Evolutionary conservation across 2,797 vertebrate genomes (phyloP), one percentile per base, ranked within the genome.

Genomic region (Sebastiscus tertius): DNA sequence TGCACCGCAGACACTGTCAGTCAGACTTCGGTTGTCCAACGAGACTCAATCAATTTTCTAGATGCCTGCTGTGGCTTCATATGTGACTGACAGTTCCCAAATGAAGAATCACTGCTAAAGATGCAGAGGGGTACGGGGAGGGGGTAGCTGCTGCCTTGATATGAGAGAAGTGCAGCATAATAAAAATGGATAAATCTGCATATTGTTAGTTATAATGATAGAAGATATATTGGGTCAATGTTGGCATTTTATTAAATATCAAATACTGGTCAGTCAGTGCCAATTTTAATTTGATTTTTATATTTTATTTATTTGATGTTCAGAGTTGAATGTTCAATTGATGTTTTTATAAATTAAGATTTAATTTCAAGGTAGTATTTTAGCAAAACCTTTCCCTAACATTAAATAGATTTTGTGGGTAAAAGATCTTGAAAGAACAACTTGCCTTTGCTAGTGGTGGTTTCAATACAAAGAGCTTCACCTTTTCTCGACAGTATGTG

Each of bases 11-110:
- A 84, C 75, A 5, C 69, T 58, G 81, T 75, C 81, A 81, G 49
- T 85, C 77, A 81, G 75, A 66, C 81, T 62, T 77, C 6, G 55
- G 77, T 12, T 52, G 71, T 85, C 70, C 74, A 71, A 77, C 52
- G 7, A n/a, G 26, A 49, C 49, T 78, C 70, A 77, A 77, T 86
- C 71, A 79, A 78, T 89, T 80, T 72, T 80, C 59, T 5, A 36
- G 52, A 80, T 49, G 72, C 54, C 81, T 84, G 81, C 84, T 82
- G 82, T 54, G 66, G 46, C 59, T 49, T 83, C 60, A 56, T 60
- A 34, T 29, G 59, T 79, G 82, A 90, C 10, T 82, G 90, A 36
- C 85, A 74, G 88, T 72, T 72, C 13, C 55, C 66, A 73, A 84
- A 85, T 79, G 73, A 80, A 77, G 67, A 86, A 71, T 86, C 60